Percentiles rank a stretch among this genome's conserved stretches.
phyloP scores from a whole-genome alignment of 2,888 invertebrate genomes.

The Scaptomyza caliginosa region DNA sequence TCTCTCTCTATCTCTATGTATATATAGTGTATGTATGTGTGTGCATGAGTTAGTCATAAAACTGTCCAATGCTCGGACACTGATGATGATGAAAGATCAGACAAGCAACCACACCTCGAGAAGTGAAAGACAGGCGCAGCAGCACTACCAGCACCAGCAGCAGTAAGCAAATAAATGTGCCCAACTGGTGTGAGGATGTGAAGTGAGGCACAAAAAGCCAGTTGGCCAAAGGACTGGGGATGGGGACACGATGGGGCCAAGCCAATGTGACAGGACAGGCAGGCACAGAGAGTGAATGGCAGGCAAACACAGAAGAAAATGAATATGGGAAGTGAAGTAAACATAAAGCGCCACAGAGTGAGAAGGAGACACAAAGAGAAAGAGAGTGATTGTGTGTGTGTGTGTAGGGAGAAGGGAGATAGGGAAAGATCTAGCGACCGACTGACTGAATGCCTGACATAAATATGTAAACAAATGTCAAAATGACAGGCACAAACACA shows the following conservation, averaged over 20 bases:
- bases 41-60: constrained; percentile 37
- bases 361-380: constrained; percentile 4
- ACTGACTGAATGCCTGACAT: constrained; percentile 75
- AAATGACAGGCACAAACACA: constrained; percentile 66
- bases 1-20: no score
- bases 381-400: constrained; percentile 20
- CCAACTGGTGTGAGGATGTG: constrained; percentile 21
- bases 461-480: constrained; percentile 81
- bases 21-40: not conserved
- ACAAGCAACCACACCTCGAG: constrained; percentile 60
- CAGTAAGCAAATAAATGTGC: constrained; percentile 47
- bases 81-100: constrained; percentile 76
- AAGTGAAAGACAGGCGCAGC: constrained; percentile 43
- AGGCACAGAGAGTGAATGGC: constrained; percentile 63
- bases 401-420: constrained; percentile 15
- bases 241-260: not conserved
- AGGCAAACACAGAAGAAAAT: constrained; percentile 45
- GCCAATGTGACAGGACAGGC: constrained; percentile 12
- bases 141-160: constrained; percentile 36
- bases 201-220: constrained; percentile 20
- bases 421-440: constrained; percentile 42
- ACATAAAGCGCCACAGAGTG: not conserved
- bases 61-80: constrained; percentile 53
- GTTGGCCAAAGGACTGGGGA: constrained; percentile 6
- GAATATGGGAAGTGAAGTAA: constrained; percentile 34